Percentiles rank a stretch among this genome's conserved stretches.
These are phyloP conservation scores for Harmothoe impar DNA, from an alignment of 2,888 invertebrate species.

Conservation along the genomic window DNA sequence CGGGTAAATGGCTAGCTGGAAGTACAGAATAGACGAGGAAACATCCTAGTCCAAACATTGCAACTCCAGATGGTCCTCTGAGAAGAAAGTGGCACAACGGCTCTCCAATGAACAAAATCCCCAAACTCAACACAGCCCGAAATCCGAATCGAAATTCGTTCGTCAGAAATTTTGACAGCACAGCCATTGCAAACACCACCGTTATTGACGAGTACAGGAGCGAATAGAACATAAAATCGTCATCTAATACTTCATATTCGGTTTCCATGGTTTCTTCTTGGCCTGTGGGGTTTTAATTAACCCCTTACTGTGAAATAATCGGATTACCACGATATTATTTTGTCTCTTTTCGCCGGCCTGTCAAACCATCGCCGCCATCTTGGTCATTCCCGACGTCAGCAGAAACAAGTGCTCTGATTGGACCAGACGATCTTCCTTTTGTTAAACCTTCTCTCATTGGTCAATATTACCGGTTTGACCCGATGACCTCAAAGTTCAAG, in stretches of 20 bases:
- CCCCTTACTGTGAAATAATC: conserved; percentile 46
- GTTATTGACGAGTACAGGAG: conserved; percentile 81
- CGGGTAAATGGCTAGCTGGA: conserved; percentile 81
- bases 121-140: conserved; percentile 79
- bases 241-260: conserved; percentile 70
- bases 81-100: conserved; percentile 81
- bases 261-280: conserved; percentile 26
- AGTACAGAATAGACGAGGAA: conserved; percentile 80
- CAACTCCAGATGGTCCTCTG: conserved; percentile 80
- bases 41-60: conserved; percentile 79
- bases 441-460: not conserved
- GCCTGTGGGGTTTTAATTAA: not conserved
- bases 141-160: conserved; percentile 82
- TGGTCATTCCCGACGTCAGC: not conserved
- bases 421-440: not conserved
- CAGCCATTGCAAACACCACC: conserved; percentile 81
- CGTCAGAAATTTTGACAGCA: conserved; percentile 81
- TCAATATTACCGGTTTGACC: not conserved
- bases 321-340: conserved; percentile 17
- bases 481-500: conserved; percentile 28
- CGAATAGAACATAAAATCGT: conserved; percentile 81
- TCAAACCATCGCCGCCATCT: conserved; percentile 21
- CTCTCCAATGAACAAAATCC: conserved; percentile 81
- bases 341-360: not conserved
- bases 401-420: not conserved